A percentile compares a stretch with the other conserved stretches of the same genome.
Conservation (phyloP, 2,797 vertebrate genomes). For the Sylvia borin region DNA sequence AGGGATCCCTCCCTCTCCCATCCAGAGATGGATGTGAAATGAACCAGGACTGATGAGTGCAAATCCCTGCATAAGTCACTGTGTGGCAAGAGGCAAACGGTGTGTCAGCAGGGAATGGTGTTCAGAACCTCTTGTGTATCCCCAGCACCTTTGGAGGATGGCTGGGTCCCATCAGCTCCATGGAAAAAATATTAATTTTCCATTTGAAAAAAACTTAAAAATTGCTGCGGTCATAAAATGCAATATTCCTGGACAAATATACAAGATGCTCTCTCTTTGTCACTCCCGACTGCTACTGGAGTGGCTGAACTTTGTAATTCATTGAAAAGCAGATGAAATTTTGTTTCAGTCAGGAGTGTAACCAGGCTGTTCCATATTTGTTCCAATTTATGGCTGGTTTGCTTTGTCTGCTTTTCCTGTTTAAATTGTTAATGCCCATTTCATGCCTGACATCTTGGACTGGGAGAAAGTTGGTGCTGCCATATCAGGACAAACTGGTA, state of each 20-base stretch:
- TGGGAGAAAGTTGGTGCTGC: background rate
- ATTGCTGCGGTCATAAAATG: background rate
- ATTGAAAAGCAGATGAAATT: background rate
- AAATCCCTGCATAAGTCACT: background rate
- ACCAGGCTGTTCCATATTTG: background rate
- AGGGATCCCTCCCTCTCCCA: background rate
- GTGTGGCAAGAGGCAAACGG: background rate
- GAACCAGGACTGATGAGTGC: background rate
- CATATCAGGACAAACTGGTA: background rate
- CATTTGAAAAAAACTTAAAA: background rate
- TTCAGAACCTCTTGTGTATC: background rate
- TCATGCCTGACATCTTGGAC: background rate
- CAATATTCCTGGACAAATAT: background rate
- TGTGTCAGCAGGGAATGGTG: background rate
- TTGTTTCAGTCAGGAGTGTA: background rate
- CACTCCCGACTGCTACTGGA: fast-evolving
- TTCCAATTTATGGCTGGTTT: background rate
- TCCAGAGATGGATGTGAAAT: background rate
- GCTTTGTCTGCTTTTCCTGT: background rate
- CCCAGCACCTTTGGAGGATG: background rate
- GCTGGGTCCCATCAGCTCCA: background rate
- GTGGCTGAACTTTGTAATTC: background rate
- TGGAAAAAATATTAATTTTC: background rate
- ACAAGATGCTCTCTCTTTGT: background rate
- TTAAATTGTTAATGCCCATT: background rate